Percentiles rank a stretch among this genome's conserved stretches.
Conservation (phyloP, 64 coral and sea anemone genomes). For the Montipora foliosa region DNA sequence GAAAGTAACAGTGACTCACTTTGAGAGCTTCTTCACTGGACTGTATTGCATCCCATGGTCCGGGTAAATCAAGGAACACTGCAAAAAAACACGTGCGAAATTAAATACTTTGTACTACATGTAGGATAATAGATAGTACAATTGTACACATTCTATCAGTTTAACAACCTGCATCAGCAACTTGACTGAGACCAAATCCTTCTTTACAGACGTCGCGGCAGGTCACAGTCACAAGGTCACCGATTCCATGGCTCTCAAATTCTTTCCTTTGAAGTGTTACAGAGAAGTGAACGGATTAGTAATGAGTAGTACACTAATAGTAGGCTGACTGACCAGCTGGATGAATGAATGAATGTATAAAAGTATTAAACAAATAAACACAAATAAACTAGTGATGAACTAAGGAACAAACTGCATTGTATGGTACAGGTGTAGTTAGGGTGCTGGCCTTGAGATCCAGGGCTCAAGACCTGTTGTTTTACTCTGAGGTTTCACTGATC, state of each 20-base stretch:
- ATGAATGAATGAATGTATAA: too few relatives aligned
- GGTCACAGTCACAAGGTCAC: slow-evolving; percentile 81
- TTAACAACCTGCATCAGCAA: slow-evolving; percentile 92
- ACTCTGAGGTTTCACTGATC: too few relatives aligned
- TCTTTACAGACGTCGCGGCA: slow-evolving; percentile 83
- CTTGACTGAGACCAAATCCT: slow-evolving; percentile 82
- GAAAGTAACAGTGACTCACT: slow-evolving; percentile 22
- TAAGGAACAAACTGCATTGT: neutral
- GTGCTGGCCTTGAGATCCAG: too few relatives aligned
- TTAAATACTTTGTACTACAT: neutral
- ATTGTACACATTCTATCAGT: too few relatives aligned
- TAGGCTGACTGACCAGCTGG: neutral
- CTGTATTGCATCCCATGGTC: slow-evolving; percentile 92
- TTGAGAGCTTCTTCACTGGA: slow-evolving; percentile 87
- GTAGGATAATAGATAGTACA: neutral
- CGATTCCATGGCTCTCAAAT: slow-evolving; percentile 81
- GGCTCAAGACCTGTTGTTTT: too few relatives aligned
- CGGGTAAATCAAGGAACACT: slow-evolving; percentile 97
- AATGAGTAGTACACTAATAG: neutral
- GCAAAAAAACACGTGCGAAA: neutral
- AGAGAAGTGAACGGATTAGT: neutral
- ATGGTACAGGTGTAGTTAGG: too few relatives aligned
- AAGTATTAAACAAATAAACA: too few relatives aligned
- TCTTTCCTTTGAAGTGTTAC: slow-evolving; percentile 69
- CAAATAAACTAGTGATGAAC: too few relatives aligned